Base-by-base conservation (phyloP, 2,888 invertebrate genomes). In the Erannis defoliaria region DNA sequence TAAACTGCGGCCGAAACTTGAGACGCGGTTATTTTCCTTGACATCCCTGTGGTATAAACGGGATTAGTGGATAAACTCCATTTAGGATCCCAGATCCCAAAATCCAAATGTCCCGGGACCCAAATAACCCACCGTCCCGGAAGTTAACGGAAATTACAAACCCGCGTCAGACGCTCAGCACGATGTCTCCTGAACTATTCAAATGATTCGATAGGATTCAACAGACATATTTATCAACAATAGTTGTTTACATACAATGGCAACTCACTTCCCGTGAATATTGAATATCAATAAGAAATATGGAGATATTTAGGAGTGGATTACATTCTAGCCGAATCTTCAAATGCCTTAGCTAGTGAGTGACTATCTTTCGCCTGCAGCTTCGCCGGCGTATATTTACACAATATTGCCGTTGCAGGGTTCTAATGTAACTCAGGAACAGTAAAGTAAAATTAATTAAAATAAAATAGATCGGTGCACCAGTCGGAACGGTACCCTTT, bases 61-160 rank as follows among this genome's bases (percentile, higher is more conserved):
- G 70, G 67, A 75, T 68, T 68, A 72, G 69, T 74, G 77, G 74
- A 77, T 76, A 74, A 85, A 85, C 82, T 84, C 82, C 72, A 84
- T 85, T 84, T 83, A 73, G 66, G 73, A 70, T 72, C 74, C 74
- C 68, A 58, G 62, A 68, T 72, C 73, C 73, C 67, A 54, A 59
- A 62, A 67, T 68, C 66, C 56, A 46, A 57, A 62, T 59, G 40
- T 46, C 55, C 53, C 42, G 23, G 55, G 46, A 45, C 12, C n/a
- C 46, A 19, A 46, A 19, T 46, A 38, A 54, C 49, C 64, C 71
- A 59, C 59, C 74, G 73, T 23, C 51, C 72, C 72, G 74, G 75
- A 56, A 51, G 46, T 53, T 18, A 53, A 40, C 84, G 85, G 86
- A 89, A 88, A 90, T 89, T 88, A 87, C 84, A 67, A 76, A 84